Evolutionary conservation across 1,140 invertebrate genomes (phyloP).

Genomic region (Spodoptera litura): DNA sequence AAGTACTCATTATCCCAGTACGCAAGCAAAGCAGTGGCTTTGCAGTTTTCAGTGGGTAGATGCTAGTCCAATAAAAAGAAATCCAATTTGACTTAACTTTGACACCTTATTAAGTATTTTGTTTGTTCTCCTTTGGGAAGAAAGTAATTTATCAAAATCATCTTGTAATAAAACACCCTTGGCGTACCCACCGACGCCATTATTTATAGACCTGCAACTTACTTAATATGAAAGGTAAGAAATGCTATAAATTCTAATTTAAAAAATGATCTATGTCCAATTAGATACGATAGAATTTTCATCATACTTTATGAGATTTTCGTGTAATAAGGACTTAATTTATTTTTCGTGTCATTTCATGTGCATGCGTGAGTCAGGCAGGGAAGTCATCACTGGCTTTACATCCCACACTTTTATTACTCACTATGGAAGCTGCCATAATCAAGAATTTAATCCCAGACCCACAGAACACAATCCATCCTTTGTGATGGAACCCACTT

Average conservation of each 20-base stretch:
- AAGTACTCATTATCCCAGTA: too few species aligned
- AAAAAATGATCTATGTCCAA: neutral
- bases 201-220: neutral
- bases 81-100: constrained; percentile 38
- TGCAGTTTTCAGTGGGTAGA: too few species aligned
- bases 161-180: constrained; percentile 12
- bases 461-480: constrained; percentile 27
- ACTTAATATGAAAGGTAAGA: neutral
- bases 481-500: constrained; percentile 44
- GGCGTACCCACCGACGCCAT: neutral
- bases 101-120: constrained; percentile 25
- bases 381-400: neutral
- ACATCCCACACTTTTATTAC: neutral
- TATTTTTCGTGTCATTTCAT: too few species aligned
- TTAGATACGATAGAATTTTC: too few species aligned
- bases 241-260: constrained; percentile 6
- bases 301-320: neutral
- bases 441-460: constrained; percentile 45
- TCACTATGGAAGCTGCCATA: neutral
- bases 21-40: too few species aligned
- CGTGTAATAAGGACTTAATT: neutral
- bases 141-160: constrained; percentile 32
- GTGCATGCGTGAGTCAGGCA: too few species aligned
- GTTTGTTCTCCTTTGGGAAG: constrained; percentile 2
- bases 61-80: neutral